These are phyloP conservation scores for Carapus acus DNA, from an alignment of 2,797 vertebrate species.

Conservation along the genomic window DNA sequence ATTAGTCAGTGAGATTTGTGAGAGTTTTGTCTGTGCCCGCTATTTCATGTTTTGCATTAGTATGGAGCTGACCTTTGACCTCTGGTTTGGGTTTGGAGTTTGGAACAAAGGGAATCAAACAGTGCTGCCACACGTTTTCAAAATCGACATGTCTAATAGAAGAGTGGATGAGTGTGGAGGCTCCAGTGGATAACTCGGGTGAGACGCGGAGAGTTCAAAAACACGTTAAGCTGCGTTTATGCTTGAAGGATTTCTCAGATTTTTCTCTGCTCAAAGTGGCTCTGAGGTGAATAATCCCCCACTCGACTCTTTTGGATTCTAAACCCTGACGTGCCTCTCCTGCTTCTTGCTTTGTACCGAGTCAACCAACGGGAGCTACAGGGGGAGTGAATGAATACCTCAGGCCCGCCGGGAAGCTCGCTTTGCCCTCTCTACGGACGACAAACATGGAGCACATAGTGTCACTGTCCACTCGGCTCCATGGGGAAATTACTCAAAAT, in stretches of 20 bases:
- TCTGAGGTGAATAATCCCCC: conserved; percentile 22
- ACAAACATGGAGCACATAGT: conserved; percentile 39
- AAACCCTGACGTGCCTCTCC: conserved; percentile 16
- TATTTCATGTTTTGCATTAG: neutral
- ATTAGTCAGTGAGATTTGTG: too few species aligned
- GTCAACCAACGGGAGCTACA: conserved; percentile 31
- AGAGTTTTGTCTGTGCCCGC: too few species aligned
- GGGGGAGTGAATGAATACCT: conserved; percentile 39
- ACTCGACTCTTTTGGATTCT: conserved; percentile 25
- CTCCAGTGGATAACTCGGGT: conserved; percentile 47
- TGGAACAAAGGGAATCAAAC: neutral
- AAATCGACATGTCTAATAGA: neutral
- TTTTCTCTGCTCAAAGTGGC: conserved; percentile 8
- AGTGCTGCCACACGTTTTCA: neutral
- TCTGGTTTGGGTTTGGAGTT: too few species aligned
- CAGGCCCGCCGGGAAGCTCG: conserved; percentile 38
- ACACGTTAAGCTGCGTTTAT: too few species aligned
- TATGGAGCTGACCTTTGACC: neutral
- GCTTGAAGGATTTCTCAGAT: conserved; percentile 27
- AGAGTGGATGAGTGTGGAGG: conserved; percentile 18
- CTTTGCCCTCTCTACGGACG: conserved; percentile 47
- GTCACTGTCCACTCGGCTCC: conserved; percentile 6
- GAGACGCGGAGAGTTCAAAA: conserved; percentile 37
- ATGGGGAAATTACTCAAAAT: too few species aligned
- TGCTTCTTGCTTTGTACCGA: conserved; percentile 34